Base-by-base conservation (phyloP, 2,888 invertebrate species). In the Itoplectis maculator region DNA sequence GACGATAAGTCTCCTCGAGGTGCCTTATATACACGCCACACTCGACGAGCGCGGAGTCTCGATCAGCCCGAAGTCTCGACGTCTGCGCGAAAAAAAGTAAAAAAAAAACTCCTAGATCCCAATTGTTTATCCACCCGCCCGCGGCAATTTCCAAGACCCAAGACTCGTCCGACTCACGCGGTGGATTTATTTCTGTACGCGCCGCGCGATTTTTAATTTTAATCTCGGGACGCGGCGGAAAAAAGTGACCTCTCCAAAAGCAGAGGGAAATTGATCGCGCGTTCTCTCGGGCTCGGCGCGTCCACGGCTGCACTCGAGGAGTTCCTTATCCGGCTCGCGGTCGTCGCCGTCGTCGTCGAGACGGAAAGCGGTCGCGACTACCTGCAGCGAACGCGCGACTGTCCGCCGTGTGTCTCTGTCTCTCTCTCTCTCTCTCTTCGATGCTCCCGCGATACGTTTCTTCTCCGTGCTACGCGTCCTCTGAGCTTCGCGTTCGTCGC, bases 291-390 rank as follows among this genome's bases (percentile, higher is more conserved):
- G n/a, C 15, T 29, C 8, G 18, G 18, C 18, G 56, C 37, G 8
- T n/a, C n/a, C 23, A 56, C 37, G 54, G 42, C 13, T n/a, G 20
- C n/a, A 29, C 42, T 45, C 56, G 42, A 61, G 42, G 29, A 77
- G 69, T 74, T 83, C 83, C 83, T 83, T 83, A 69, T 77, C 59
- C 68, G 83, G 83, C 73, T 61, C 79, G n/a, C n/a, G n/a, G n/a
- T n/a, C n/a, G n/a, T n/a, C n/a, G n/a, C n/a, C n/a, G n/a, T n/a
- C n/a, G 82, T 79, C 72, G 79, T 77, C 69, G 79, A 77, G 79
- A 80, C 79, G 77, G 83, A 83, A 83, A 83, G 79, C 59, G 47
- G 40, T 42, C 47, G n/a, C n/a, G 15, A 18, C 18, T 51, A 20
- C 11, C 49, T 51, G n/a, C n/a, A 5, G 78, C 78, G 49, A 63